Base-by-base conservation (phyloP, 2,888 invertebrate genomes). In the Hemistola chrysoprasaria region DNA sequence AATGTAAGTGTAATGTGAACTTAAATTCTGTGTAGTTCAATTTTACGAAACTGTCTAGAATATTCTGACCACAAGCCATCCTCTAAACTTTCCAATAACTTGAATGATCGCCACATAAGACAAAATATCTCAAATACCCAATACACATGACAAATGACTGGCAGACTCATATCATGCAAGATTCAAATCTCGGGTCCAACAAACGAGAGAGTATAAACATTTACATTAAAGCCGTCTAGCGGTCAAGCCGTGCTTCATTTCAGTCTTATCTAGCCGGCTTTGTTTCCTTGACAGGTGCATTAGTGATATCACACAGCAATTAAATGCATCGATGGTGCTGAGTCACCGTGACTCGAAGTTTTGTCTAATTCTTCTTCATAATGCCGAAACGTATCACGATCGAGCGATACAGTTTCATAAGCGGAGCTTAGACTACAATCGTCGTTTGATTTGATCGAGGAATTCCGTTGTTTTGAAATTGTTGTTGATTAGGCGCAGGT, bases 281-380 rank as follows among this genome's bases (percentile, higher is more conserved):
- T 88, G 87, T 88, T 87, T 78, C 71, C 82, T 78, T 87, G 88
- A 87, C 88, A 87, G 88, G 86, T 88, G 86, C 88, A 87, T 88
- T 88, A 88, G 86, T 71, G 74, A 71, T 77, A 72, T 87, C 87
- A 83, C 83, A 76, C 72, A 78, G 78, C 87, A 88, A 88, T 88
- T 88, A 88, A 88, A 87, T 78, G 85, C 79, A 80, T 77, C 85
- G 42, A 65, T 66, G 61, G 53, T 72, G 87, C 86, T 57, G 62
- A 71, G 70, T 87, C 87, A 87, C 56, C 62, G 62, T 86, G 84
- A 85, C 68, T 79, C 27, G 11, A 30, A 30, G 24, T 24, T 36
- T 45, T 33, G 34, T 44, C 37, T 49, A 43, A 40, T 53, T 45
- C 40, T 43, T 51, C 46, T 44, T 44, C 34, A 39, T 34, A 42